Base-by-base conservation (phyloP, 2,797 vertebrate genomes). In the Kryptopterus vitreolus region DNA sequence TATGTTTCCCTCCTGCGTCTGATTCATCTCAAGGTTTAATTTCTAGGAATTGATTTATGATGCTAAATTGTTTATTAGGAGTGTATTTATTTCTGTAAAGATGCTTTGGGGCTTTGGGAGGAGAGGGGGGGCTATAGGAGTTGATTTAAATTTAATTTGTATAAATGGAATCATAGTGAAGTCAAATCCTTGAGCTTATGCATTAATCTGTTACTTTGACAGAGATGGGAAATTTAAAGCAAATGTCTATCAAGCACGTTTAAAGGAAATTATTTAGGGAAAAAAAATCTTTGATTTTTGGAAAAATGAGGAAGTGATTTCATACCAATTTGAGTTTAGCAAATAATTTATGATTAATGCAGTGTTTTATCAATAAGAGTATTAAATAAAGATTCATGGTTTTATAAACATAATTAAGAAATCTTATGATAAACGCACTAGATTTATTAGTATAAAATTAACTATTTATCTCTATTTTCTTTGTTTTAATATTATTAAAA, bases 141-240 rank as follows among this genome's bases (percentile, higher is more conserved):
- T 10, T 10, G 38, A 43, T 43, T 43, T 10, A 43, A 9, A 43
- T 43, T 10, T 0, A 43, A 80, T 82, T 89, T 83, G 80, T 88
- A 91, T 89, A 85, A 92, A 90, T 90, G 90, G 88, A 85, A 65
- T 78, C 72, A 29, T 89, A 92, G 91, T 76, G 87, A 77, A 69
- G 70, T 50, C 82, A 89, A 91, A 89, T 89, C 89, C 85, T 76
- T 78, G 77, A 87, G 33, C 20, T 76, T 38, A 3, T 70, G 35
- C 43, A 43, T 35, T 68, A 77, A 76, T 70, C 48, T 50, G 58
- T 79, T n/a, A 24, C 33, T 15, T 38, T 55, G n/a, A 46, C 6
- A 4, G 46, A 18, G 46, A n/a, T 74, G 35, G 10, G 58, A 35
- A 58, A 35, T 43, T 12, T 58, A 58, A 24, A 38, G 33, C 53